Evolutionary conservation across 2,888 invertebrate genomes (phyloP).

Genomic region (Napeogenes sylphis): DNA sequence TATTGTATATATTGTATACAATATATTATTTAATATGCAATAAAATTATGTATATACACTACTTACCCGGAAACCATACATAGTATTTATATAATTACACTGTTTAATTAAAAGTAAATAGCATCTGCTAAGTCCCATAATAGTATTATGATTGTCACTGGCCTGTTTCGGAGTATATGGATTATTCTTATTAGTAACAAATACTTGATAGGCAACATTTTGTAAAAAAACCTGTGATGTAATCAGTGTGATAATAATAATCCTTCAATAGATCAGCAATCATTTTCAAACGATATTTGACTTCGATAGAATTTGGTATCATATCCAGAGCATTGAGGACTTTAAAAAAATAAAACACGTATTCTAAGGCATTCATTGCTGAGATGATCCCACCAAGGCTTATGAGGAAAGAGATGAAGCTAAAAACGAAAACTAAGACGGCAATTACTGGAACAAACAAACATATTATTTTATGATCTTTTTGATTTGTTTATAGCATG

Average conservation of each 20-base stretch:
- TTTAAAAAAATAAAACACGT: constrained; percentile 20
- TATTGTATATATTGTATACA: too few species aligned
- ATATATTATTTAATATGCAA: too few species aligned
- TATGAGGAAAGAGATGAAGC: constrained; percentile 17
- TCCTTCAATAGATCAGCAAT: constrained; percentile 27
- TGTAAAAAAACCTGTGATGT: constrained; percentile 11
- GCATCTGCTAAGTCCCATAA: constrained; percentile 25
- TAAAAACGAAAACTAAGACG: constrained; percentile 9
- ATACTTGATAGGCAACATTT: constrained; percentile 10
- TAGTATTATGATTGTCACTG: constrained; percentile 13
- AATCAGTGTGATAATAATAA: constrained; percentile 14
- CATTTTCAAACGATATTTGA: constrained; percentile 26
- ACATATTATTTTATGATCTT: too few species aligned
- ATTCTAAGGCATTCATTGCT: constrained; percentile 18
- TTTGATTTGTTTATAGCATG: too few species aligned
- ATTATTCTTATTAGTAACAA: not conserved
- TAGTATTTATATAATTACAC: constrained; percentile 27
- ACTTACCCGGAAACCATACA: constrained; percentile 29
- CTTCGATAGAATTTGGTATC: constrained; percentile 24
- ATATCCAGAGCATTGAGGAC: constrained; percentile 25
- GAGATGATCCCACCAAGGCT: constrained; percentile 12
- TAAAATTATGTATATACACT: too few species aligned
- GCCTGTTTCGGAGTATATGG: constrained; percentile 18
- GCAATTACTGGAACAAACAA: too few species aligned
- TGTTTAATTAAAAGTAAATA: constrained; percentile 30